A percentile compares a stretch with the other conserved stretches of the same genome.
Conservation (phyloP, 2,888 invertebrate species). For the Lymantria monacha region DNA sequence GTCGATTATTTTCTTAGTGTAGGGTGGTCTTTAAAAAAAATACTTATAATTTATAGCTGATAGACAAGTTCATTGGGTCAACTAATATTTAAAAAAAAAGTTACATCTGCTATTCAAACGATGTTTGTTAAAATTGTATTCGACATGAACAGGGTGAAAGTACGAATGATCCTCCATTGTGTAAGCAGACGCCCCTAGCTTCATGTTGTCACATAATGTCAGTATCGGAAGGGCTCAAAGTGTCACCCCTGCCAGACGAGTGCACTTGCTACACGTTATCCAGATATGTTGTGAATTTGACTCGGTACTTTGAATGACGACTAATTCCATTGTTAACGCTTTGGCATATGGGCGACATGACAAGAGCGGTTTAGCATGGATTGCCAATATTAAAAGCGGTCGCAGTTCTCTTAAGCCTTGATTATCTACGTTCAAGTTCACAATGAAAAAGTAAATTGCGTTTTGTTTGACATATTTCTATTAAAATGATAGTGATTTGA, state of each 20-base stretch:
- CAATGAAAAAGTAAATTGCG: not conserved
- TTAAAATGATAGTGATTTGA: not conserved
- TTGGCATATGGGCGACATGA: conserved; percentile 73
- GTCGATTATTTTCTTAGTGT: too few relatives aligned
- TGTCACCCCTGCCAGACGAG: conserved; percentile 72
- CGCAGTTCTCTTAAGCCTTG: conserved; percentile 19
- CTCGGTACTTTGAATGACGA: conserved; percentile 75
- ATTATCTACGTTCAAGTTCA: conserved; percentile 18
- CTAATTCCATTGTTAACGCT: conserved; percentile 78
- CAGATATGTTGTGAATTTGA: conserved; percentile 71
- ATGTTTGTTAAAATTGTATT: conserved; percentile 28
- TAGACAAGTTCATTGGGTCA: too few relatives aligned
- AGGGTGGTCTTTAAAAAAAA: too few relatives aligned
- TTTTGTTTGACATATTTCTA: not conserved
- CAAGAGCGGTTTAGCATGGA: conserved; percentile 56
- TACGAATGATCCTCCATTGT: conserved; percentile 71
- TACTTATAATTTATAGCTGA: too few relatives aligned
- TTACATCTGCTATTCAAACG: conserved; percentile 40
- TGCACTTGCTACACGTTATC: conserved; percentile 75
- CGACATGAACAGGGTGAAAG: conserved; percentile 57
- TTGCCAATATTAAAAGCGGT: conserved; percentile 47
- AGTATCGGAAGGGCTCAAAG: conserved; percentile 76
- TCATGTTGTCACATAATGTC: conserved; percentile 76
- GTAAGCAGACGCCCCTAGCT: conserved; percentile 55
- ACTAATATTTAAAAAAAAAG: not conserved